Conservation (phyloP, 1,140 invertebrate genomes). For the Drosophila athabasca region DNA sequence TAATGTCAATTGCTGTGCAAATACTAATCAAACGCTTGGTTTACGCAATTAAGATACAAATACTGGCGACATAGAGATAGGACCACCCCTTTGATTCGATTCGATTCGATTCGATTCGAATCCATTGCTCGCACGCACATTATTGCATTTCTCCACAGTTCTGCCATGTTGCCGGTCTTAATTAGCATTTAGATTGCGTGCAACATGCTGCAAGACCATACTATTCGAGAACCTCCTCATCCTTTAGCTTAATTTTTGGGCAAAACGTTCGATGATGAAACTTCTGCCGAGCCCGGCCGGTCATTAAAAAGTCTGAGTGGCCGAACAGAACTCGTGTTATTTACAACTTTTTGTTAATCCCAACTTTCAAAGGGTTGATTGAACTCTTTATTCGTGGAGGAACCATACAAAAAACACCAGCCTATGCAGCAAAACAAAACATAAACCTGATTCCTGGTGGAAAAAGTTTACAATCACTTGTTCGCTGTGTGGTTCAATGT, state of each 20-base stretch:
- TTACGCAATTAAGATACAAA: constrained; percentile 75
- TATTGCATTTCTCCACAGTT: constrained; percentile 1
- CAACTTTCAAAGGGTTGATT: constrained; percentile 71
- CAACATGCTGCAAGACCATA: constrained; percentile 65
- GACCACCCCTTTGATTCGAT: constrained; percentile 20
- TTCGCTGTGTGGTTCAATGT: constrained; percentile 59
- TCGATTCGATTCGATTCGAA: too few relatives aligned
- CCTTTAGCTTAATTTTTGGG: constrained; percentile 34
- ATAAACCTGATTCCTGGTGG: constrained; percentile 39
- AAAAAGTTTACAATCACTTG: constrained; percentile 66
- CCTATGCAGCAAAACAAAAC: constrained; percentile 32
- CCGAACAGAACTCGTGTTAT: constrained; percentile 35
- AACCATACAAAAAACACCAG: constrained; percentile 16
- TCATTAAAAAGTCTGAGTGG: constrained; percentile 51
- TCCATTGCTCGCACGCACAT: background rate
- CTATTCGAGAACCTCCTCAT: background rate
- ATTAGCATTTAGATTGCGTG: constrained; percentile 79
- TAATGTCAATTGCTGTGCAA: constrained; percentile 79
- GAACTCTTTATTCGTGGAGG: constrained; percentile 36
- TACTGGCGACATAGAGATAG: constrained; percentile 6
- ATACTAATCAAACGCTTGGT: constrained; percentile 76
- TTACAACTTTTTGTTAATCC: constrained; percentile 58
- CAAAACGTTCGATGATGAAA: constrained; percentile 10
- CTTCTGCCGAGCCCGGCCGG: constrained; percentile 12
- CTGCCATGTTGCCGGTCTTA: constrained; percentile 28